Evolutionary conservation across 2,797 vertebrate genomes (phyloP).

Genomic region (Malurus leucopterus): DNA sequence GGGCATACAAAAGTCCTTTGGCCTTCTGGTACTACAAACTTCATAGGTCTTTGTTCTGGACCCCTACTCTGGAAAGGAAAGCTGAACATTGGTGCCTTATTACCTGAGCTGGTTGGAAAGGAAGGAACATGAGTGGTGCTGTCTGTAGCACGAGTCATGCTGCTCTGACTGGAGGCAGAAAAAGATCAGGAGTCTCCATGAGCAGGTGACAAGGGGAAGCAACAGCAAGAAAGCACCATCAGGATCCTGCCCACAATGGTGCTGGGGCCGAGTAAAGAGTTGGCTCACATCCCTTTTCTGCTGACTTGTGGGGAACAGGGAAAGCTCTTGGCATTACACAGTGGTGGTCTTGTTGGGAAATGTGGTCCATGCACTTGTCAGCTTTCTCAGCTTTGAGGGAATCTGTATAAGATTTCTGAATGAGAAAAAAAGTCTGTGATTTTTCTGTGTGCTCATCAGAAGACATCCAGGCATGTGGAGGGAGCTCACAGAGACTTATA

Average conservation of each 20-base stretch:
- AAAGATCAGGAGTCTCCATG: background rate
- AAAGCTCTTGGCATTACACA: background rate
- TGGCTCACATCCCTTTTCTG: background rate
- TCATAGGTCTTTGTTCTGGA: background rate
- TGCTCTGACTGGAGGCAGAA: background rate
- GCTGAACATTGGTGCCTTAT: background rate
- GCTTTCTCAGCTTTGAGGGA: background rate
- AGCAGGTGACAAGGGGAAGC: background rate
- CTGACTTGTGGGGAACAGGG: background rate
- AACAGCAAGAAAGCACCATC: background rate
- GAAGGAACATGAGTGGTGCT: background rate
- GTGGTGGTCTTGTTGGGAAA: background rate
- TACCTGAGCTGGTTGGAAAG: background rate
- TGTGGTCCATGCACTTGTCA: background rate
- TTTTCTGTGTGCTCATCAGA: background rate
- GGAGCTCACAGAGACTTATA: background rate
- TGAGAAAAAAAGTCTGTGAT: background rate
- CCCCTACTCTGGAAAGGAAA: background rate
- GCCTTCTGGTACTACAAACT: background rate
- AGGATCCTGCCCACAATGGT: background rate
- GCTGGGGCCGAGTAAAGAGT: background rate
- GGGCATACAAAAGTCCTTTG: background rate
- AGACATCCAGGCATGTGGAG: background rate
- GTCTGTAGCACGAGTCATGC: background rate
- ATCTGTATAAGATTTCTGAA: background rate